These are phyloP conservation scores for Tuberolachnus salignus DNA, from an alignment of 2,888 invertebrate species.

Conservation along the genomic window DNA sequence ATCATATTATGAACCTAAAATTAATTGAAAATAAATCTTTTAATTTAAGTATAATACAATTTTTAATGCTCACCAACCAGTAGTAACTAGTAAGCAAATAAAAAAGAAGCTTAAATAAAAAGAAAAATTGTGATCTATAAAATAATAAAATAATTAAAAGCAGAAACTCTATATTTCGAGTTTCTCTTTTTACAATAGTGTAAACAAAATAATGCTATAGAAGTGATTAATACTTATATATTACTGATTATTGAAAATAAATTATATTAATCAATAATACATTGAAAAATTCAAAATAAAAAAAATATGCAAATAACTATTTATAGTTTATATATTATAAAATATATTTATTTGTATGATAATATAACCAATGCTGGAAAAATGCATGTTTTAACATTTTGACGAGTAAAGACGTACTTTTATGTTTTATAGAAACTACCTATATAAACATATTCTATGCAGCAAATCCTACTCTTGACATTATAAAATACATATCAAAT, in stretches of 20 bases:
- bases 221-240: neutral
- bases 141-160: constrained; percentile 32
- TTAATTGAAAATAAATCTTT: neutral
- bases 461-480: no score
- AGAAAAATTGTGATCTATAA: constrained; percentile 16
- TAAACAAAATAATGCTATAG: constrained; percentile 11
- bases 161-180: constrained; percentile 23
- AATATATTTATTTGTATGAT: constrained; percentile 33
- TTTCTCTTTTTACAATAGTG: constrained; percentile 34
- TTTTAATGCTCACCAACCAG: constrained; percentile 41
- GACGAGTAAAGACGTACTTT: no score
- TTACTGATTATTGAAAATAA: constrained; percentile 32
- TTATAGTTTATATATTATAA: neutral
- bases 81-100: constrained; percentile 50
- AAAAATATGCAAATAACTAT: neutral
- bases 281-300: no score
- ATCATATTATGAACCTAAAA: neutral
- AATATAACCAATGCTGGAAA: constrained; percentile 23
- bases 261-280: neutral
- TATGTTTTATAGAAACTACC: no score
- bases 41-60: constrained; percentile 24
- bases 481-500: no score
- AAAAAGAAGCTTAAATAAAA: constrained; percentile 47
- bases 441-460: no score
- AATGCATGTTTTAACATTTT: constrained; percentile 29